Evolutionary conservation across 1,140 invertebrate species (phyloP).

Genomic region (Choristoneura fumiferana): DNA sequence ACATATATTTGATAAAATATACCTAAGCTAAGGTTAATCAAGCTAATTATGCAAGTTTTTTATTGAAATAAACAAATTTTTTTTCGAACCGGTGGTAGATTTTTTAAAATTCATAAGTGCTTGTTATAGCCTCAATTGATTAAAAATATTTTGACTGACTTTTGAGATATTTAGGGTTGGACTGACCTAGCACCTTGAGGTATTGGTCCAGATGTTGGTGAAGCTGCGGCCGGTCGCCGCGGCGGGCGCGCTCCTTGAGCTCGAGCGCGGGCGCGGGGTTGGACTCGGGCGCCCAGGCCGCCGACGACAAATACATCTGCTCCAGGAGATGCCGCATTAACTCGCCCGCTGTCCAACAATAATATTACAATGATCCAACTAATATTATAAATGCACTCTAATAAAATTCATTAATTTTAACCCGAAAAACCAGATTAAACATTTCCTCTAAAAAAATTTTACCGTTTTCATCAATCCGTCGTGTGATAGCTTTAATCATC

Average conservation of each 20-base stretch:
- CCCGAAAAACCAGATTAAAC: not conserved
- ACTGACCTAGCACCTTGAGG: slow-evolving; percentile 87
- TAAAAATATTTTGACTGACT: too few relatives aligned
- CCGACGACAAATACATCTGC: slow-evolving; percentile 87
- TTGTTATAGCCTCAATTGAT: too few relatives aligned
- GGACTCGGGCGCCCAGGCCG: slow-evolving; percentile 85
- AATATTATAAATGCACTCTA: too few relatives aligned
- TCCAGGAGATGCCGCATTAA: slow-evolving; percentile 85
- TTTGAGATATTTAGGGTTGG: too few relatives aligned
- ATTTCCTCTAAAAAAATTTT: slow-evolving; percentile 17
- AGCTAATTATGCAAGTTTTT: too few relatives aligned
- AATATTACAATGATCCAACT: slow-evolving; percentile 1
- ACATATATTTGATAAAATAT: too few relatives aligned
- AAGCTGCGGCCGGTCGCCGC: slow-evolving; percentile 75
- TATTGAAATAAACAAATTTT: too few relatives aligned
- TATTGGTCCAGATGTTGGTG: slow-evolving; percentile 89
- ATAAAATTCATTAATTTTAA: too few relatives aligned
- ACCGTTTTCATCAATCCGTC: slow-evolving; percentile 85
- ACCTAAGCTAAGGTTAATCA: too few relatives aligned
- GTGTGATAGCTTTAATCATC: slow-evolving; percentile 85
- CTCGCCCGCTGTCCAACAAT: slow-evolving; percentile 81
- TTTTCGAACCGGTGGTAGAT: too few relatives aligned
- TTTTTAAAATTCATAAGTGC: too few relatives aligned
- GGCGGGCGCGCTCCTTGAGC: slow-evolving; percentile 79
- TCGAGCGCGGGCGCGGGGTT: slow-evolving; percentile 87